Evolutionary conservation across 1,140 invertebrate genomes (phyloP).

Genomic region (Leptopilina clavipes): DNA sequence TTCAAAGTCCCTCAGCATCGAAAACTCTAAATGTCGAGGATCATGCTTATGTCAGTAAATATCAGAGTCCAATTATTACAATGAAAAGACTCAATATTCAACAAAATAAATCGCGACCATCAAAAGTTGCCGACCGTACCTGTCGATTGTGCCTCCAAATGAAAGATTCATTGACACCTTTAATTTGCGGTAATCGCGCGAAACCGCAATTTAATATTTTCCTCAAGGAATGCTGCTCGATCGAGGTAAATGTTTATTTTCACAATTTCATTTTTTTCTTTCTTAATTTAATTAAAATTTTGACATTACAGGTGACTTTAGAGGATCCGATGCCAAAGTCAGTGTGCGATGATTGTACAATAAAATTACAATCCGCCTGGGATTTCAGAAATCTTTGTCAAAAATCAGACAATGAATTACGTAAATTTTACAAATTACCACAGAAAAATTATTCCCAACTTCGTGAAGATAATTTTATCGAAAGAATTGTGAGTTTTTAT

Average conservation of each 20-base stretch:
- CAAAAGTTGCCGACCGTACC: background rate
- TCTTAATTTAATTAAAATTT: background rate
- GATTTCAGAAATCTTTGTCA: slow-evolving; percentile 26
- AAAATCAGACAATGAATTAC: slow-evolving; percentile 6
- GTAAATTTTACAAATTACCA: background rate
- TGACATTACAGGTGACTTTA: background rate
- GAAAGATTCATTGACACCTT: slow-evolving; percentile 6
- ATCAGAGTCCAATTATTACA: slow-evolving; percentile 31
- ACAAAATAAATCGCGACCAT: background rate
- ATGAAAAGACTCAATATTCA: background rate
- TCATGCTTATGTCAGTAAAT: slow-evolving; percentile 25
- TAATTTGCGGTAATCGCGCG: background rate
- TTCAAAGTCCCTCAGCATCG: background rate
- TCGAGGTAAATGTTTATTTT: background rate
- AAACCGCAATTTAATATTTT: background rate
- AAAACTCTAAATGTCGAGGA: background rate
- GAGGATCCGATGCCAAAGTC: slow-evolving; percentile 12
- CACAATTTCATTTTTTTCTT: no score
- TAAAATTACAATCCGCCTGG: slow-evolving; percentile 9
- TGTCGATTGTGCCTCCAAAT: slow-evolving; percentile 16
- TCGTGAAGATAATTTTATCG: background rate
- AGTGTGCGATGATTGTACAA: background rate
- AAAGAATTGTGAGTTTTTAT: background rate
- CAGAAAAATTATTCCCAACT: background rate
- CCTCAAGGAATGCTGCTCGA: background rate